Conservation (phyloP, 2,113 vertebrate species). For the Rafetus swinhoei region DNA sequence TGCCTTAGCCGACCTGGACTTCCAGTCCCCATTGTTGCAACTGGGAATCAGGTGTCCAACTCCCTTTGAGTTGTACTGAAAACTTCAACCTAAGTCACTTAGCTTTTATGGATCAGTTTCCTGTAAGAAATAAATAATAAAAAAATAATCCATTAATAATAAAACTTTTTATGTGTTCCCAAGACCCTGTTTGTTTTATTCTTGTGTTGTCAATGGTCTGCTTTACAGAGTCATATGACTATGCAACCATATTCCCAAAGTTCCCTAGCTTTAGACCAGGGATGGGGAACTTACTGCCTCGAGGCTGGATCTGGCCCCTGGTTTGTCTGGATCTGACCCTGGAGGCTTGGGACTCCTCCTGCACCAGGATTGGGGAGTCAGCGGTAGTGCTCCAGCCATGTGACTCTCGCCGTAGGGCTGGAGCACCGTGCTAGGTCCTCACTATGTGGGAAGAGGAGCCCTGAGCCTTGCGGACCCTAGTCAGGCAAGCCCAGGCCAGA, state of each 20-base stretch:
- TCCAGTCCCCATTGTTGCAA: neutral
- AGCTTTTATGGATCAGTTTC: constrained; percentile 22
- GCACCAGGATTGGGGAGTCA: too few species aligned
- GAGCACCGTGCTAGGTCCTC: too few species aligned
- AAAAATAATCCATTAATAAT: neutral
- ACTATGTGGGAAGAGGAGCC: too few species aligned
- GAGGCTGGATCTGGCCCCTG: too few species aligned
- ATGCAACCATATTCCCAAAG: neutral
- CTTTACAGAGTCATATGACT: neutral
- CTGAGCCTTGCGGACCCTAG: too few species aligned
- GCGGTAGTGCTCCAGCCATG: too few species aligned
- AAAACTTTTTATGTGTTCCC: neutral
- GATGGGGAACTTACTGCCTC: too few species aligned
- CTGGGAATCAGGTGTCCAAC: fast-evolving
- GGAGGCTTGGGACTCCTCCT: too few species aligned
- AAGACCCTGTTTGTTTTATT: neutral
- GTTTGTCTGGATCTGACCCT: too few species aligned
- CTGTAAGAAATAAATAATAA: neutral
- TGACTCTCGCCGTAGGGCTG: too few species aligned
- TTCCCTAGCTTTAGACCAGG: too few species aligned
- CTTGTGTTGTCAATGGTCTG: neutral
- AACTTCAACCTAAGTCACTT: neutral
- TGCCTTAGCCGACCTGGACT: neutral
- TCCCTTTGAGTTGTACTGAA: neutral
- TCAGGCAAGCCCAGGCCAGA: too few species aligned